phyloP scores from a whole-genome alignment of 2,113 vertebrate species.

The Boulengeromyrus knoepffleri region DNA sequence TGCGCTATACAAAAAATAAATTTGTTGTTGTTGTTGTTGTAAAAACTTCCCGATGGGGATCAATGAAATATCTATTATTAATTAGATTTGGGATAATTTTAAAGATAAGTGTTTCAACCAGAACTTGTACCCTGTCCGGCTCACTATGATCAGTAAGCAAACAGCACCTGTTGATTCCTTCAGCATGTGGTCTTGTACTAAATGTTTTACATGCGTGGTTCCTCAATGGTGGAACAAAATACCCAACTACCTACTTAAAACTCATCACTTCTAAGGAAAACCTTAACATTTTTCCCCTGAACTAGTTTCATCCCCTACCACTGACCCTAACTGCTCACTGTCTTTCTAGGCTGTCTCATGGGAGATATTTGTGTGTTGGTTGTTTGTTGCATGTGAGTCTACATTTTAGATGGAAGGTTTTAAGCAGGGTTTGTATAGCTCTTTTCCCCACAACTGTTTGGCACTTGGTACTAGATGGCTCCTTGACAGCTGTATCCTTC shows the following conservation, averaged over 20 bases:
- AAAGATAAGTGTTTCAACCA: not conserved
- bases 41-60: no score
- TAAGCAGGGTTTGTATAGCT: not conserved
- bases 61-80: not conserved
- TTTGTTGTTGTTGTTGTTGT: no score
- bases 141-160: not conserved
- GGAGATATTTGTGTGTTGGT: not conserved
- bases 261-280: not conserved
- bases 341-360: not conserved
- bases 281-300: not conserved
- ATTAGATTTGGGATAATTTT: not conserved
- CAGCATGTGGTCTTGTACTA: not conserved
- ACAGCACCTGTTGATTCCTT: not conserved
- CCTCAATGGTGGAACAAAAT: not conserved
- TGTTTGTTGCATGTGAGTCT: not conserved
- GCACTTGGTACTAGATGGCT: not conserved
- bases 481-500: not conserved
- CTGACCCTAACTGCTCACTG: not conserved
- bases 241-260: not conserved
- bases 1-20: no score
- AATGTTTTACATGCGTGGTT: not conserved
- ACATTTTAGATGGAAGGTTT: not conserved
- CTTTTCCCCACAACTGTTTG: not conserved
- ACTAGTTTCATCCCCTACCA: not conserved
- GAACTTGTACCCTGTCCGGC: not conserved